phyloP scores from a whole-genome alignment of 1,140 invertebrate genomes.

The Drosophila gunungcola region DNA sequence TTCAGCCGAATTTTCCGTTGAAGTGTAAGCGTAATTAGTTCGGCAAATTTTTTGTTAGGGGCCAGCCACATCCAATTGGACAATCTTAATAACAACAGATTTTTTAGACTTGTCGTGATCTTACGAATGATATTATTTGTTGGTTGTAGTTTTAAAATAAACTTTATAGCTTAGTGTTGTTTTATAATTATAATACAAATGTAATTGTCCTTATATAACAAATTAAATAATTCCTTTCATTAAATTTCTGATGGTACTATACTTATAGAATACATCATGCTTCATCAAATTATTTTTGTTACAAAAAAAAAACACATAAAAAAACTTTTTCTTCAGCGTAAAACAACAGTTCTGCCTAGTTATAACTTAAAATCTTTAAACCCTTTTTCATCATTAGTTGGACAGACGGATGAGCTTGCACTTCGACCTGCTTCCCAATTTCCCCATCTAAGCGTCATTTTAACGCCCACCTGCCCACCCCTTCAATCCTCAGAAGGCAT shows the following conservation, averaged over 20 bases:
- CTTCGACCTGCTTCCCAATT: slow-evolving; percentile 37
- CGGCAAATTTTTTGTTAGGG: not conserved
- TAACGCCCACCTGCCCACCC: not conserved
- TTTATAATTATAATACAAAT: no score
- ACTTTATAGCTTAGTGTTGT: no score
- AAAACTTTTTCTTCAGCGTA: not conserved
- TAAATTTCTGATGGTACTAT: no score
- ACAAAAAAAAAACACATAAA: no score
- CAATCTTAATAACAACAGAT: slow-evolving; percentile 10
- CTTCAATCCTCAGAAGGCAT: slow-evolving; percentile 25
- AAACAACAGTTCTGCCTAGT: no score
- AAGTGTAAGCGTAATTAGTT: slow-evolving; percentile 48
- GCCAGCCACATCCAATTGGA: slow-evolving; percentile 1
- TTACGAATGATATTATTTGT: not conserved
- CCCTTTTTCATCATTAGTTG: slow-evolving; percentile 4
- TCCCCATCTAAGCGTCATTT: not conserved
- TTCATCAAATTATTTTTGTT: not conserved
- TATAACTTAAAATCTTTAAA: not conserved
- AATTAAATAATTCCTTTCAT: no score
- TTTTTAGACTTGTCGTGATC: not conserved
- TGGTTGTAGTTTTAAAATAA: not conserved
- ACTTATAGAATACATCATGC: no score
- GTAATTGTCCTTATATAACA: no score
- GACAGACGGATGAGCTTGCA: slow-evolving; percentile 24
- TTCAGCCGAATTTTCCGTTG: slow-evolving; percentile 44